Percentiles rank a stretch among this genome's conserved stretches.
These are phyloP conservation scores for Epinotia brunnichana DNA, from an alignment of 2,888 invertebrate species.

Conservation along the genomic window DNA sequence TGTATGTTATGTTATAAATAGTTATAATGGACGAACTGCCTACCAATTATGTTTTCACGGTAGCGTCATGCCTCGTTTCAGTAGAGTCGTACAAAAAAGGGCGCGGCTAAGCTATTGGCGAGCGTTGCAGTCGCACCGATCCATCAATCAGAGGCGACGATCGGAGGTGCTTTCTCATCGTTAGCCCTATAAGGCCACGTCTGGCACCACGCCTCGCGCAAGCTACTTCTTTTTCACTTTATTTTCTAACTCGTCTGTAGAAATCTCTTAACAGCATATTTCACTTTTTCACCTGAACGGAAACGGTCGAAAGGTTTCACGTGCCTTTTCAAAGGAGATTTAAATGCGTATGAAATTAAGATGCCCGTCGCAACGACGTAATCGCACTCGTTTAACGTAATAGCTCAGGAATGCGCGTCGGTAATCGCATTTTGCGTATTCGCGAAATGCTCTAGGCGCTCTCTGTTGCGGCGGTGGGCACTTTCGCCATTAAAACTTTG, in stretches of 20 bases:
- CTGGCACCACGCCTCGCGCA: conserved; percentile 77
- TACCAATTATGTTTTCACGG: conserved; percentile 28
- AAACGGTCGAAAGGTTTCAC: conserved; percentile 69
- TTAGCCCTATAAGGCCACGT: conserved; percentile 80
- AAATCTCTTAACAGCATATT: conserved; percentile 79
- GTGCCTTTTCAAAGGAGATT: conserved; percentile 64
- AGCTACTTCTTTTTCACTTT: conserved; percentile 80
- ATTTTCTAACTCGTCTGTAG: conserved; percentile 82
- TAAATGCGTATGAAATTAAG: conserved; percentile 73
- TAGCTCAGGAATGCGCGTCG: conserved; percentile 69
- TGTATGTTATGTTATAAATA: too few relatives aligned
- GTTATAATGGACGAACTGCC: not conserved
- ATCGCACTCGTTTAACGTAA: conserved; percentile 75
- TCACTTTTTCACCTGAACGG: conserved; percentile 73
- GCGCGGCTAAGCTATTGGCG: conserved; percentile 46
- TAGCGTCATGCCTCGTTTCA: conserved; percentile 25
- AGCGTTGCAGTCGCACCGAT: conserved; percentile 58
- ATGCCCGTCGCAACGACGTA: conserved; percentile 72
- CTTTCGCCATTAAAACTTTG: conserved; percentile 68
- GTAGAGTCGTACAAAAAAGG: conserved; percentile 49
- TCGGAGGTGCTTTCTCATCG: conserved; percentile 82
- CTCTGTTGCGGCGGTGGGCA: conserved; percentile 53
- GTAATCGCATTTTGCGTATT: conserved; percentile 73
- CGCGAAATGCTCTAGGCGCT: conserved; percentile 72
- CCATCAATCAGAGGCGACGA: conserved; percentile 77